These are phyloP conservation scores for Dioctria linearis DNA, from an alignment of 2,888 invertebrate genomes.

Conservation along the genomic window DNA sequence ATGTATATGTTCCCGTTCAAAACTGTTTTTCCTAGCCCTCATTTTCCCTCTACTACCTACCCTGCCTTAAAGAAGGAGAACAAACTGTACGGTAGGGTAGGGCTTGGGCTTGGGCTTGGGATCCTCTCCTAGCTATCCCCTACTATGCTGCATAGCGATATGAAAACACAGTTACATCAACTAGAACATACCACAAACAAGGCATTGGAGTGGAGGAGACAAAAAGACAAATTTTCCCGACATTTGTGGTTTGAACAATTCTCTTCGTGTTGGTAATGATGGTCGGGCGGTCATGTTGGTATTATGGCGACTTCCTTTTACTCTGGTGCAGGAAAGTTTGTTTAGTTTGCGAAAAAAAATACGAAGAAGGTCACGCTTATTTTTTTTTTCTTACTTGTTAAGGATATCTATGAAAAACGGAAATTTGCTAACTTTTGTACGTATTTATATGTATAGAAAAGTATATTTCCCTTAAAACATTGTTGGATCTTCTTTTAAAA, in stretches of 20 bases:
- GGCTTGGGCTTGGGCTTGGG: too few relatives aligned
- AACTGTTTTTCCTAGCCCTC: too few relatives aligned
- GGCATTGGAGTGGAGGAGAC: not conserved
- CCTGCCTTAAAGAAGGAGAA: too few relatives aligned
- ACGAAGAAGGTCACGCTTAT: too few relatives aligned
- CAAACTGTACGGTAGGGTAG: too few relatives aligned
- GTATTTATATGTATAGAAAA: not conserved
- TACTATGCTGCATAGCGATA: not conserved
- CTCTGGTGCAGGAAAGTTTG: not conserved
- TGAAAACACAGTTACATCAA: not conserved
- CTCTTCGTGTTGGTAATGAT: not conserved
- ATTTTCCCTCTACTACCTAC: too few relatives aligned
- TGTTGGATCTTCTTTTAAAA: too few relatives aligned
- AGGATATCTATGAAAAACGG: too few relatives aligned
- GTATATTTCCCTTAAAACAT: too few relatives aligned
- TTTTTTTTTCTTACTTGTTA: too few relatives aligned
- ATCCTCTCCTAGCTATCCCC: not conserved
- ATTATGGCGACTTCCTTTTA: not conserved
- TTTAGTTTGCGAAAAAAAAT: slow-evolving; percentile 1
- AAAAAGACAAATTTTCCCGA: slow-evolving; percentile 1
- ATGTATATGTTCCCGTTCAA: too few relatives aligned
- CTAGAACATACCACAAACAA: not conserved
- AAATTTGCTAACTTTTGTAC: not conserved
- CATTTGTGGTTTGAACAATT: not conserved
- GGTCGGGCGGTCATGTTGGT: not conserved